A percentile compares a stretch with the other conserved stretches of the same genome.
phyloP scores from a whole-genome alignment of 2,888 invertebrate species.

The Conops quadrifasciatus region DNA sequence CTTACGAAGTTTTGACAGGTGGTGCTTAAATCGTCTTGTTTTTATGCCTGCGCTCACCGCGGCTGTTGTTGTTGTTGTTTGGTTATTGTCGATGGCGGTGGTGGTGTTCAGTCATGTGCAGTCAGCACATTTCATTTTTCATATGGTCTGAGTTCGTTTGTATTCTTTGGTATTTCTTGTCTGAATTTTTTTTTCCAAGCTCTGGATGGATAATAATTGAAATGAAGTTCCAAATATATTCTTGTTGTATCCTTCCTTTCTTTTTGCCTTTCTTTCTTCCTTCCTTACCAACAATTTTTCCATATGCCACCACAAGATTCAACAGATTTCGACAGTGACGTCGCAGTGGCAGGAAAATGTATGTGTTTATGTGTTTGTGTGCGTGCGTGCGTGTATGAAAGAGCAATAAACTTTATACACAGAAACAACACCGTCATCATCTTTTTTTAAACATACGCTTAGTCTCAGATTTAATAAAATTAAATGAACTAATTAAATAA shows the following conservation, averaged over 20 bases:
- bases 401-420: background rate
- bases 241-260: background rate
- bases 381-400: background rate
- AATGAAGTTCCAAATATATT: constrained; percentile 19
- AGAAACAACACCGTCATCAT: background rate
- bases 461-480: background rate
- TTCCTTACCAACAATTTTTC: background rate
- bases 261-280: too few species aligned
- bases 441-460: too few species aligned
- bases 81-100: background rate
- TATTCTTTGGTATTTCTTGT: background rate
- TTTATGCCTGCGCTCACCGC: constrained; percentile 1
- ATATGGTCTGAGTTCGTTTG: constrained; percentile 6
- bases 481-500: background rate
- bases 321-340: background rate
- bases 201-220: background rate
- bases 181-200: background rate
- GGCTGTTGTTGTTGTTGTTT: constrained; percentile 19
- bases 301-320: constrained; percentile 12
- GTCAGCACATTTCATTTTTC: constrained; percentile 26
- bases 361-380: too few species aligned
- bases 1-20: constrained; percentile 56
- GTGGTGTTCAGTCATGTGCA: constrained; percentile 22
- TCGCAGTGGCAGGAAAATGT: background rate
- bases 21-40: constrained; percentile 47